Evolutionary conservation across 2,113 vertebrate genomes (phyloP).

Genomic region (Brachionichthys hirsutus): DNA sequence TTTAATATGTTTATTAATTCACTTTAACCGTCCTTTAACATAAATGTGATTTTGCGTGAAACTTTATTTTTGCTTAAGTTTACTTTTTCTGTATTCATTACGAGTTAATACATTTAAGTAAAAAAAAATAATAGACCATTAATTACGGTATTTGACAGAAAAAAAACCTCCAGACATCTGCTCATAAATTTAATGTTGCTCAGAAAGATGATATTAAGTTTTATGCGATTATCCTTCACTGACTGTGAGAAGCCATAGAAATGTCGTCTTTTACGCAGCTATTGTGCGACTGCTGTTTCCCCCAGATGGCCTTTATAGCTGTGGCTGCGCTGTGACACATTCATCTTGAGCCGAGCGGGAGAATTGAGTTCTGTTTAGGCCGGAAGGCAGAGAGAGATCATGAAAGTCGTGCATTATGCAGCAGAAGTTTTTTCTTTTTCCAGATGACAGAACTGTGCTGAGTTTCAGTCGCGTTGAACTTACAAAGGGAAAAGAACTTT

Average conservation of each 20-base stretch:
- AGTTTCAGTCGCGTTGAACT: constrained; percentile 4
- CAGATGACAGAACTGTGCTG: constrained; percentile 17
- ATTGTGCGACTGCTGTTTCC: constrained; percentile 32
- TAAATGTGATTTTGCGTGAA: no score
- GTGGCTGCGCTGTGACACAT: constrained; percentile 33
- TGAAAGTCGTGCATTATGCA: constrained; percentile 42
- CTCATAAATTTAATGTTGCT: background rate
- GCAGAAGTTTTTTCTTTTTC: constrained; percentile 1
- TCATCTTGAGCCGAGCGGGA: constrained; percentile 38
- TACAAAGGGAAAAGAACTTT: constrained; percentile 42
- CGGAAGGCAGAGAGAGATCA: constrained; percentile 35
- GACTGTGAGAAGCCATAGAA: constrained; percentile 5
- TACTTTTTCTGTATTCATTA: no score
- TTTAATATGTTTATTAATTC: no score
- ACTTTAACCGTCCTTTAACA: no score
- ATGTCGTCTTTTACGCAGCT: constrained; percentile 38
- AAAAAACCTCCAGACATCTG: background rate
- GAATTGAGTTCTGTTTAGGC: constrained; percentile 35
- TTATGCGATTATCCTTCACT: constrained; percentile 3
- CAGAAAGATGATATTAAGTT: constrained; percentile 1
- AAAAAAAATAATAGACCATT: background rate
- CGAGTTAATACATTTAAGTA: no score
- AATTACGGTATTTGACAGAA: background rate
- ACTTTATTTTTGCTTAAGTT: no score
- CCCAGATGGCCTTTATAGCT: constrained; percentile 49